Evolutionary conservation across 2,797 vertebrate species (phyloP), one percentile per base, ranked within the genome.

Genomic region (Melopsittacus undulatus): DNA sequence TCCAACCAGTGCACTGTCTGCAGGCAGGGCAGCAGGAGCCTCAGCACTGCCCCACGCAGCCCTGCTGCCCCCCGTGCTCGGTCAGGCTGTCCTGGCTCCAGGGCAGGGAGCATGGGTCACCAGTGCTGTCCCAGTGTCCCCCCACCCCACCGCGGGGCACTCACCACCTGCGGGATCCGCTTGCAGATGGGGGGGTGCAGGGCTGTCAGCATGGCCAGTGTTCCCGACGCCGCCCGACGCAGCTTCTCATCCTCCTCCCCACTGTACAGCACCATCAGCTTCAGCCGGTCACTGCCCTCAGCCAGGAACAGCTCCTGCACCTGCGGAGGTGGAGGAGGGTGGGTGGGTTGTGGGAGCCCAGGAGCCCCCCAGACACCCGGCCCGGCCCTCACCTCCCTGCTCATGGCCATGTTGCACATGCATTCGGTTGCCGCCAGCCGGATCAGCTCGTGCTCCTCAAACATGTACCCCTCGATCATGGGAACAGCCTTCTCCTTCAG

Each of bases 401-500:
- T 99, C 96, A 99, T 98, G 76, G 99, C 98, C 97, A 99, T 87
- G 97, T 99, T 99, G 92, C 99, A 99, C 99, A 99, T 99, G 98
- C 99, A 99, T 93, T 99, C 99, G 0, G 99, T 99, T 57, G 99
- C 98, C 6, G 99, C 98, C 18, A 99, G 98, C 59, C 99, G 98
- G 91, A 99, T 98, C 97, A 99, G 97, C 43, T 99, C 98, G 0
- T 99, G 99, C 94, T 99, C 99, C 96, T 99, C 99, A 87, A 99
- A 99, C 99, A 99, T 99, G 98, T 99, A 99, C 51, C 99, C 99
- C 95, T 99, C 99, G 1, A 99, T 98, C 98, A 99, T 99, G 77
- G 99, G 97, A 87, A 99, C 96, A 0, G 99, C 99, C 82, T 99
- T 99, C 97, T 99, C 99, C 96, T 99, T 99, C 76, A 99, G 98